A percentile compares a stretch with the other conserved stretches of the same genome.
Evolutionary conservation across 2,113 vertebrate species (phyloP).

Genomic region (Neogale vison): DNA sequence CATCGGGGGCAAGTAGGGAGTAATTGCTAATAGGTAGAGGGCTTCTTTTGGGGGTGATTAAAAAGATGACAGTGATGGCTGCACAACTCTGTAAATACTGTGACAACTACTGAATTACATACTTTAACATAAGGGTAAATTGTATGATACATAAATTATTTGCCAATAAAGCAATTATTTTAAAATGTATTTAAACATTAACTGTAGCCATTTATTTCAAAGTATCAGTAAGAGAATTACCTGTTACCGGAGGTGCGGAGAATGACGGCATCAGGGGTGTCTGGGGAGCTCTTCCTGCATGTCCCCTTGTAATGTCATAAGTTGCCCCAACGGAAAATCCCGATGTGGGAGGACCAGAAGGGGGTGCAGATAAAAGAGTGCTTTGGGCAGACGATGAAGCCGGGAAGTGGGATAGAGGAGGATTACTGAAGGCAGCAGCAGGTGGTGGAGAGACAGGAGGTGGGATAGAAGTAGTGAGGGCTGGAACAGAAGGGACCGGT

Average conservation of each 20-base stretch:
- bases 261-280: conserved; percentile 95
- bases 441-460: conserved; percentile 51
- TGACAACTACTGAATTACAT: background rate
- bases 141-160: background rate
- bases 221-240: conserved; percentile 77
- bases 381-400: conserved; percentile 65
- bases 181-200: background rate
- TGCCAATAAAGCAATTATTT: background rate
- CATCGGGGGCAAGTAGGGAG: background rate
- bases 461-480: conserved; percentile 8
- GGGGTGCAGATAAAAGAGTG: conserved; percentile 80
- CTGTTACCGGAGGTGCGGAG: conserved; percentile 88
- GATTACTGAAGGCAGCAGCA: conserved; percentile 69
- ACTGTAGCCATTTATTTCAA: background rate
- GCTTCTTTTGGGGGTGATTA: background rate
- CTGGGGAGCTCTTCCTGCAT: conserved; percentile 95
- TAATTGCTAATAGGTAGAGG: background rate
- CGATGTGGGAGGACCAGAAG: conserved; percentile 87
- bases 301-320: conserved; percentile 96
- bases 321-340: conserved; percentile 88
- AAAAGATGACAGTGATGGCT: background rate
- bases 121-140: background rate
- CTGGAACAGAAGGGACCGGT: background rate
- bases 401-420: conserved; percentile 64
- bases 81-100: background rate